phyloP scores from a whole-genome alignment of 2,113 vertebrate species.

The Rhinopithecus roxellana region DNA sequence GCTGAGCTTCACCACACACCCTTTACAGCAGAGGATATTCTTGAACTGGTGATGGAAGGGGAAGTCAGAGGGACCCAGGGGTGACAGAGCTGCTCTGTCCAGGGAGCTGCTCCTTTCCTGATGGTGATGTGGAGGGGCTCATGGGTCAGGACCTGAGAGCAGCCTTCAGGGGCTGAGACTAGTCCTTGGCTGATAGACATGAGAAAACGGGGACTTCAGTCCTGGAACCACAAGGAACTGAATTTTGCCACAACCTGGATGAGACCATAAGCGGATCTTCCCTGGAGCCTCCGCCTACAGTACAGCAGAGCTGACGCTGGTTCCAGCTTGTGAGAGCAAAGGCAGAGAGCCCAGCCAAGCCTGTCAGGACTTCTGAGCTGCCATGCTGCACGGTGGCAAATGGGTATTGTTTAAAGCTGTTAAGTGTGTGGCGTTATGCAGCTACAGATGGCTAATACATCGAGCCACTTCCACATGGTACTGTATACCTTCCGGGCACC shows the following conservation, averaged over 20 bases:
- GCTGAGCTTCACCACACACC: no score
- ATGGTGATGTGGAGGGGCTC: neutral
- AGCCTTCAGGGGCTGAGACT: neutral
- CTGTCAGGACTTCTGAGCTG: neutral
- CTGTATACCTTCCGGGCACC: neutral
- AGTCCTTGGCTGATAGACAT: no score
- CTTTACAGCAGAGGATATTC: neutral
- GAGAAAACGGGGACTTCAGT: neutral
- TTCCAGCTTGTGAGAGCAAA: no score
- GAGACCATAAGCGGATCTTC: neutral
- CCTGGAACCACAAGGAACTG: neutral
- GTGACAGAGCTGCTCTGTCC: no score
- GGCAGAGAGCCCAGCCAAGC: neutral
- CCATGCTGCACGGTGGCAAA: accelerated
- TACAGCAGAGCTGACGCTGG: accelerated
- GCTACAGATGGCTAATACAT: neutral
- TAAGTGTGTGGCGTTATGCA: neutral
- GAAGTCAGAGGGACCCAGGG: neutral
- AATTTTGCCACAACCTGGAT: no score
- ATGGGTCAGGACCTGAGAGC: neutral
- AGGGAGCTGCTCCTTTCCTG: neutral
- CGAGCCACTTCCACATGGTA: neutral
- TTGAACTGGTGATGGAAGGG: neutral
- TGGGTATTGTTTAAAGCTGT: neutral
- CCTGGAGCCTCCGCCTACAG: neutral